phyloP scores from a whole-genome alignment of 1,140 invertebrate species.

The Bombus balteatus region DNA sequence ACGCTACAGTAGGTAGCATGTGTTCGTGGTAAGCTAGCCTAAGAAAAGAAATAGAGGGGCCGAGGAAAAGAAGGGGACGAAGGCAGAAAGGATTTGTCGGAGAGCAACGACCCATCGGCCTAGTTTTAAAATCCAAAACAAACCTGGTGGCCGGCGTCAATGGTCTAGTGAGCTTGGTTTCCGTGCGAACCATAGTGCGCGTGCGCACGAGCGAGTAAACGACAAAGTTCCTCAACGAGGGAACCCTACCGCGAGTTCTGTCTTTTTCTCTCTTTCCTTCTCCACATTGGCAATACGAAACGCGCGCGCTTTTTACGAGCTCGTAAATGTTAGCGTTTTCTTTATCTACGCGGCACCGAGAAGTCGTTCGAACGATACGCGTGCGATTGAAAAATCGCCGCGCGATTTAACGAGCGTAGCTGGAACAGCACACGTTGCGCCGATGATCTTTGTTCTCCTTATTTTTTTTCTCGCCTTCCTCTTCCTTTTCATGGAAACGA shows the following conservation, averaged over 20 bases:
- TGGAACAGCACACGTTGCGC: slow-evolving; percentile 25
- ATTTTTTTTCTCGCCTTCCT: too few species aligned
- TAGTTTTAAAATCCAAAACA: slow-evolving; percentile 80
- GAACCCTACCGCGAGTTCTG: neutral
- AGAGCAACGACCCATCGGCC: slow-evolving; percentile 75
- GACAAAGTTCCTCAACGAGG: neutral
- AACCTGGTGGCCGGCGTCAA: slow-evolving; percentile 56
- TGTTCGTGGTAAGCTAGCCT: slow-evolving; percentile 55
- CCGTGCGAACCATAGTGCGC: neutral
- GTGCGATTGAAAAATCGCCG: slow-evolving; percentile 63
- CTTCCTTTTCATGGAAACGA: neutral
- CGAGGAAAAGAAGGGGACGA: slow-evolving; percentile 25
- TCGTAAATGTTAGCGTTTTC: slow-evolving; percentile 69
- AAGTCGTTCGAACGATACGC: slow-evolving; percentile 46
- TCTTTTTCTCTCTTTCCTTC: neutral
- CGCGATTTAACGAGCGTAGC: slow-evolving; percentile 58
- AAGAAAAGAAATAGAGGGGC: neutral
- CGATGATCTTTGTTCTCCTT: slow-evolving; percentile 17
- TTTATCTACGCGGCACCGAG: slow-evolving; percentile 70
- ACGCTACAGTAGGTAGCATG: slow-evolving; percentile 38
- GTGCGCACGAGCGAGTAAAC: neutral
- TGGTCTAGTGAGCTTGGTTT: slow-evolving; percentile 25
- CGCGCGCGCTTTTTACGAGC: slow-evolving; percentile 66
- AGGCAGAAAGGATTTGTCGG: slow-evolving; percentile 6
- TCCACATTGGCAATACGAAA: neutral